Evolutionary conservation across 1,140 invertebrate genomes (phyloP), one percentile per base, ranked within the genome.

Genomic region (Dolichoris vasculosae): DNA sequence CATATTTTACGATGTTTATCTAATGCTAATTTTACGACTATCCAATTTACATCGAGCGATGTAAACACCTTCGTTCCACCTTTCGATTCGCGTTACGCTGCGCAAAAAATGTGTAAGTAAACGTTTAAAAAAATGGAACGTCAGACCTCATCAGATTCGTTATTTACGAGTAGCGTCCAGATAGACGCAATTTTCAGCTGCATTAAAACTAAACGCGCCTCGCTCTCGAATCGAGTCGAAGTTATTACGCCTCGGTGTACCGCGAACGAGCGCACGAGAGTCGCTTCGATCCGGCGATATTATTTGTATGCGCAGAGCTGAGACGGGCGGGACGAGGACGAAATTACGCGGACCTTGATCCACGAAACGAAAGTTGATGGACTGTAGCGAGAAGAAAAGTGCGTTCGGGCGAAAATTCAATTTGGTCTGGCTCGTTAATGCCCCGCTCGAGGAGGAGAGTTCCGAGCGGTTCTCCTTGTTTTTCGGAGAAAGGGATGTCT

Each of bases 171-270:
- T 43, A 30, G 26, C 76, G 9, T 23, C 13, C 59, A 48, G 78
- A 78, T 78, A 82, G 73, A 15, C 67, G 43, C 67, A 82, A 82
- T 82, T 82, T 78, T 69, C 59, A 32, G 48, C n/a, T 17, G 32
- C 46, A 78, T 55, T 51, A 75, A 75, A 32, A 15, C 11, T 20
- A 30, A 46, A 38, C 73, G 78, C 59, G 35, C 23, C 38, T 46
- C 63, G 63, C 7, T 64, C 67, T 51, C 30, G 35, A 67, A 69
- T 51, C 79, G 40, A n/a, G 40, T n/a, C 43, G 8, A 30, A 35
- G 73, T 30, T 7, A 75, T 46, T 75, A 75, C 11, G n/a, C 6
- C 76, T 32, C 51, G 7, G 40, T 48, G 73, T 26, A 76, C 40
- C 73, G 43, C 26, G 17, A 48, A 4, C 73, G 46, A 51, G 15